Base-by-base conservation (phyloP, 2,797 vertebrate genomes). In the Rallus crepitans region DNA sequence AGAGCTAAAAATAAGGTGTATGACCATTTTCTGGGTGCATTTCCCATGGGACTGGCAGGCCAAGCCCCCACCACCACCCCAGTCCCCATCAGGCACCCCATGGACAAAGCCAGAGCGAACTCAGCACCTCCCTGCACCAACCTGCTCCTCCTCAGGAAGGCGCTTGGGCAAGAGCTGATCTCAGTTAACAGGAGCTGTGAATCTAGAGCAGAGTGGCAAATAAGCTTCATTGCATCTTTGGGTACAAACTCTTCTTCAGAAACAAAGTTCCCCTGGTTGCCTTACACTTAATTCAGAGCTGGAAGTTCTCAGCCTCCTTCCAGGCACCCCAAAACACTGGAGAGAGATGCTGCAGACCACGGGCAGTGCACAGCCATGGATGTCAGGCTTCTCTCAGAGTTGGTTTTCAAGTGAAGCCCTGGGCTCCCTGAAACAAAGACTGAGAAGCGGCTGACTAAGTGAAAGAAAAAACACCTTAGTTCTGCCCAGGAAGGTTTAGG, bases 351-450 rank as follows among this genome's bases (percentile, higher is more conserved):
- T 20, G 47, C 65, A 37, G 63, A 23, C 21, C 52, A 4, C 18
- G 18, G 27, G 33, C 68, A 7, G 4, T 3, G 15, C 27, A 12
- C 1, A 2, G 25, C 68, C n/a, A 33, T 5, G 2, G 45, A 33
- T 70, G 37, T 3, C 23, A 0, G 2, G 25, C 57, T 35, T 7
- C 73, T 37, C 33, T 1, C 1, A 4, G 30, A 30, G 39, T 11
- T 1, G 1, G 14, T 27, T n/a, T 11, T 14, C 77, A 25, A 61
- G 81, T 30, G 61, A 75, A 60, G 12, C 57, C 61, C 48, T 52
- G 7, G 14, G 13, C 37, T 68, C 42, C 60, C 42, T 48, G 59
- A 31, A 70, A 57, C 25, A 33, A 7, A 63, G 42, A 11, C 47
- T 18, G 39, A 27, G n/a, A 66, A 83, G 33, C 0, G 6, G 61